A percentile compares a stretch with the other conserved stretches of the same genome.
These are phyloP conservation scores for Trachelus stipa DNA, from an alignment of 2,888 invertebrate species.

Conservation along the genomic window DNA sequence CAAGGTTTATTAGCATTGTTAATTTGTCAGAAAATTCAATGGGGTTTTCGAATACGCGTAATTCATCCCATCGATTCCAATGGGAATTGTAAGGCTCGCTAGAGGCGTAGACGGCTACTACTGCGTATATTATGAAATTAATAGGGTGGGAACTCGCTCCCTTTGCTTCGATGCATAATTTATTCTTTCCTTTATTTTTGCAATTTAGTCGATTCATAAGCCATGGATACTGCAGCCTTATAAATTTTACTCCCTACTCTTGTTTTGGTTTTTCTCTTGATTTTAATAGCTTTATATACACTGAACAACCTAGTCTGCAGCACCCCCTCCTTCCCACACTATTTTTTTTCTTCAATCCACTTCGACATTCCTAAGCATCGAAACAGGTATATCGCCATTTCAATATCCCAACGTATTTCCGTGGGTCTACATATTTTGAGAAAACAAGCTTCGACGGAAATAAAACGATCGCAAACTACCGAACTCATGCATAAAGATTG, in stretches of 20 bases:
- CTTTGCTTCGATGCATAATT: not conserved
- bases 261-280: not conserved
- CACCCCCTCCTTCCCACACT: accelerated
- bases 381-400: conserved; percentile 37
- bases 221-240: not conserved
- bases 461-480: conserved; percentile 37
- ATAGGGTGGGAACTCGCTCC: not conserved
- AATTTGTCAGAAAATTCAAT: conserved; percentile 31
- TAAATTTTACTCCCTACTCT: no score
- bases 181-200: not conserved
- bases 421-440: conserved; percentile 34
- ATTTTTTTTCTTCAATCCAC: not conserved
- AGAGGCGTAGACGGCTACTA: not conserved
- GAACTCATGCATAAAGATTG: conserved; percentile 48
- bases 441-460: conserved; percentile 43
- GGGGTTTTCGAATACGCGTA: not conserved
- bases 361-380: not conserved
- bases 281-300: not conserved
- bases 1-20: conserved; percentile 48
- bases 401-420: conserved; percentile 46
- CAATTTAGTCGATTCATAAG: not conserved
- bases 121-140: not conserved
- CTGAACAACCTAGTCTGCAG: not conserved
- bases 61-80: not conserved
- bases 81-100: not conserved